Conservation (phyloP, 2,113 vertebrate genomes). For the Microcebus lehilahytsara region DNA sequence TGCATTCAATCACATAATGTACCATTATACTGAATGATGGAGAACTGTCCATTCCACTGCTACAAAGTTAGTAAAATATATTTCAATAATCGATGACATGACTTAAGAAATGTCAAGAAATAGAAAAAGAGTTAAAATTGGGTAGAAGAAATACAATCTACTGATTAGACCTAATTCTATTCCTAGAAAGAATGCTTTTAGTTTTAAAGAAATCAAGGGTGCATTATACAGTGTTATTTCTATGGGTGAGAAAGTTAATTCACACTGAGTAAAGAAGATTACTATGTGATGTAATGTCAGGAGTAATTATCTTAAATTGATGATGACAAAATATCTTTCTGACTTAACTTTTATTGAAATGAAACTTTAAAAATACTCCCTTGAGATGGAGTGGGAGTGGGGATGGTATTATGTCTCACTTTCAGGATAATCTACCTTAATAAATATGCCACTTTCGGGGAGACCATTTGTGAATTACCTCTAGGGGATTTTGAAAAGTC, state of each 20-base stretch:
- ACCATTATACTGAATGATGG: neutral
- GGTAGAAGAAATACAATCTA: constrained; percentile 27
- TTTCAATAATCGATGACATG: neutral
- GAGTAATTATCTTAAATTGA: constrained; percentile 44
- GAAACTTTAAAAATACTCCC: constrained; percentile 39
- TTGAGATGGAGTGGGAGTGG: neutral
- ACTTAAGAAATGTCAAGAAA: constrained; percentile 33
- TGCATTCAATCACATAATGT: neutral
- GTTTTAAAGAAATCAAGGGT: constrained; percentile 15
- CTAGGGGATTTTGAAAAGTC: constrained; percentile 59
- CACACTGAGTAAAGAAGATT: neutral
- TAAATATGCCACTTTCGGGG: constrained; percentile 30
- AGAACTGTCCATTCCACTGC: neutral
- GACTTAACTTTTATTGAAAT: constrained; percentile 28
- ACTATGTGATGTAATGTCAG: neutral
- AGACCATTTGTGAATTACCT: constrained; percentile 43
- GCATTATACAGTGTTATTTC: neutral
- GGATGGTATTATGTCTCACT: neutral
- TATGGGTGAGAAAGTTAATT: constrained; percentile 40
- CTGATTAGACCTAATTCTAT: constrained; percentile 32
- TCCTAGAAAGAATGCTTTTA: constrained; percentile 42
- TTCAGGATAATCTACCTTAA: constrained; percentile 67
- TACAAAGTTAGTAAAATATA: neutral
- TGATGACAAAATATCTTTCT: constrained; percentile 36
- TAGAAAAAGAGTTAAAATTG: constrained; percentile 29